Percentiles rank a stretch among this genome's conserved stretches.
Evolutionary conservation across 1,140 invertebrate species (phyloP).

Genomic region (Ceratosolen solmsi): DNA sequence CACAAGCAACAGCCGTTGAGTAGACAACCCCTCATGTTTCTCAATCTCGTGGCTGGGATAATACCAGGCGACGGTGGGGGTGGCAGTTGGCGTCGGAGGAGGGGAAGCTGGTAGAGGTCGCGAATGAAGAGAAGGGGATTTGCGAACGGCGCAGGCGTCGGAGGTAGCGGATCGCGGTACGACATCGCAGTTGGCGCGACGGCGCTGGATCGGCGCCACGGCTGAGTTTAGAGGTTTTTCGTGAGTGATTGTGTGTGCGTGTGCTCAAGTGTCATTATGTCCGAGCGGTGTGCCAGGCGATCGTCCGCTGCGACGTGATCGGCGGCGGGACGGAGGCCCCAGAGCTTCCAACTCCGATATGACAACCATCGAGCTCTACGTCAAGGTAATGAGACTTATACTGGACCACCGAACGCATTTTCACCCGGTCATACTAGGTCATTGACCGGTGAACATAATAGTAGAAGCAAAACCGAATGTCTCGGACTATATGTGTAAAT

Average conservation of each 20-base stretch:
- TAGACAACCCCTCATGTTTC: no score
- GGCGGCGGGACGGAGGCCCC: neutral
- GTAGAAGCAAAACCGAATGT: no score
- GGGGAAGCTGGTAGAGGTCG: no score
- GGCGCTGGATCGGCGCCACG: neutral
- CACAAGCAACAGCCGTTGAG: no score
- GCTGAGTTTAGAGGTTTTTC: neutral
- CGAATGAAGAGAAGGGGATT: neutral
- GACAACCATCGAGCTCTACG: conserved; percentile 71
- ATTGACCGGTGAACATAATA: no score
- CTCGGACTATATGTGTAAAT: no score
- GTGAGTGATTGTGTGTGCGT: neutral
- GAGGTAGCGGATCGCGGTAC: neutral
- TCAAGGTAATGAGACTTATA: conserved; percentile 68
- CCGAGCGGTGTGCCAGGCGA: neutral
- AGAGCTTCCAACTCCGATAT: conserved; percentile 51
- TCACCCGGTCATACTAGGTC: no score
- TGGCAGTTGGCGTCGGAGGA: neutral
- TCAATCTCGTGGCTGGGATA: no score
- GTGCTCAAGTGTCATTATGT: neutral
- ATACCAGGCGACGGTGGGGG: neutral
- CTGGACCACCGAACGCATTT: no score
- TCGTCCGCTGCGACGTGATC: neutral
- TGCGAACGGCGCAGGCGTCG: neutral
- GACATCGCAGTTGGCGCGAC: neutral